Percentiles rank a stretch among this genome's conserved stretches.
Conservation (phyloP, 2,888 invertebrate genomes). For the Trilocha varians region DNA sequence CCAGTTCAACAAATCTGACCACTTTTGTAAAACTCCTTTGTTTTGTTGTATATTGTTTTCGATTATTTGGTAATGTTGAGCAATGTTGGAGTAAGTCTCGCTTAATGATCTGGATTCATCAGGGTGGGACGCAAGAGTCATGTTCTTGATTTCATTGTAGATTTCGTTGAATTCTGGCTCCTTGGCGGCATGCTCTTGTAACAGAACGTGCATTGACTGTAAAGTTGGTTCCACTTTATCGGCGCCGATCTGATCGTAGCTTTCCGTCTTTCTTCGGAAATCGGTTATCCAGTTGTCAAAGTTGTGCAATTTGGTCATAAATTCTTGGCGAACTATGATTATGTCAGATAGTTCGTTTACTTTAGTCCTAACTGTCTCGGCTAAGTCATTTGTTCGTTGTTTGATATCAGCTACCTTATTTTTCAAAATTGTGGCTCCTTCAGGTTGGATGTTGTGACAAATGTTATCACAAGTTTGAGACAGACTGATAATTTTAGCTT, state of each 20-base stretch:
- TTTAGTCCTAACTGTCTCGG: slow-evolving; percentile 82
- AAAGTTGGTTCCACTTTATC: slow-evolving; percentile 86
- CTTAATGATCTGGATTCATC: slow-evolving; percentile 82
- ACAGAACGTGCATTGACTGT: slow-evolving; percentile 83
- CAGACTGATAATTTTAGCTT: slow-evolving; percentile 84
- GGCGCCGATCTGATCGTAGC: slow-evolving; percentile 85
- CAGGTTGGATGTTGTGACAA: slow-evolving; percentile 82
- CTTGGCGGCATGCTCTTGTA: slow-evolving; percentile 90
- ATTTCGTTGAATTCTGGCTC: slow-evolving; percentile 84
- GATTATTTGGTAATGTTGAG: slow-evolving; percentile 83
- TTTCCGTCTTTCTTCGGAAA: slow-evolving; percentile 79
- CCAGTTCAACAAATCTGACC: slow-evolving; percentile 88
- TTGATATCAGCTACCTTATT: slow-evolving; percentile 83
- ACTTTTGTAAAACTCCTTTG: slow-evolving; percentile 82
- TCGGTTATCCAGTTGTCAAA: slow-evolving; percentile 87
- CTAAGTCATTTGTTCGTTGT: slow-evolving; percentile 79
- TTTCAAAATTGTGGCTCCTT: slow-evolving; percentile 82
- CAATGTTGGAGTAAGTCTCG: slow-evolving; percentile 82
- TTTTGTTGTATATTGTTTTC: slow-evolving; percentile 83
- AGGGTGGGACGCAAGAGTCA: slow-evolving; percentile 79
- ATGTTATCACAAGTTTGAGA: slow-evolving; percentile 87
- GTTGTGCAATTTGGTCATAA: slow-evolving; percentile 83
- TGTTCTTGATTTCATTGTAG: slow-evolving; percentile 86
- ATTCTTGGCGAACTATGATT: slow-evolving; percentile 86
- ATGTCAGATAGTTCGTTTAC: slow-evolving; percentile 88